phyloP scores from a whole-genome alignment of 2,797 vertebrate genomes.

The Hypotaenidia okinawae region DNA sequence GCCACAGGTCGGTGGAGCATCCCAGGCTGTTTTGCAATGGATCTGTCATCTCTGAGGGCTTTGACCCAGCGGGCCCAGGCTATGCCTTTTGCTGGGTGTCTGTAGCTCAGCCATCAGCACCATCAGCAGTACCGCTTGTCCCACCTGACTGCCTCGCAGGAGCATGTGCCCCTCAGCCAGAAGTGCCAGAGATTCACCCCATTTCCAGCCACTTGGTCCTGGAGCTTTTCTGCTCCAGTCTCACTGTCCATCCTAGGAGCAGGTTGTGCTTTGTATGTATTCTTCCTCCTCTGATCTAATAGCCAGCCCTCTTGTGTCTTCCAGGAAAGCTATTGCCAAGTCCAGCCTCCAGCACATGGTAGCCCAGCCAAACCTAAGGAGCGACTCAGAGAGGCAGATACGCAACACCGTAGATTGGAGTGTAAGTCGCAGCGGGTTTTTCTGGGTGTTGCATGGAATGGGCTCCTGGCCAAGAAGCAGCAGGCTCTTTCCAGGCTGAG shows the following conservation, averaged over 20 bases:
- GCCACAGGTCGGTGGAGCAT: accelerated
- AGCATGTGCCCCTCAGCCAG: neutral
- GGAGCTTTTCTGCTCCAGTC: neutral
- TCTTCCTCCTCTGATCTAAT: neutral
- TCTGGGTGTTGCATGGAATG: neutral
- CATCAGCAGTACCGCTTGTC: neutral
- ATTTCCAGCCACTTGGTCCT: neutral
- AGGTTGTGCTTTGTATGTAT: neutral
- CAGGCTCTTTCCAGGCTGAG: neutral
- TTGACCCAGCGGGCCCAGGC: neutral
- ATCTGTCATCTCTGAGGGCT: neutral
- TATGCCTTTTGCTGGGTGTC: neutral
- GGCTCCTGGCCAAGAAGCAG: neutral
- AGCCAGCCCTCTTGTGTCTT: constrained; percentile 50
- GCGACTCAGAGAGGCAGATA: constrained; percentile 83
- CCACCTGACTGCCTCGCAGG: neutral
- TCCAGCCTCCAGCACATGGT: constrained; percentile 89
- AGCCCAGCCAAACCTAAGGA: constrained; percentile 80
- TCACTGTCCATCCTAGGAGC: neutral
- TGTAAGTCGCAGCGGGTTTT: constrained; percentile 80
- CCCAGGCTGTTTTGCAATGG: neutral
- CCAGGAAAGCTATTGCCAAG: constrained; percentile 94
- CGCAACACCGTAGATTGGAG: constrained; percentile 92
- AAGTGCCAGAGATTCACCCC: neutral
- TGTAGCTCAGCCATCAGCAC: neutral